Percentiles rank a stretch among this genome's conserved stretches.
Conservation (phyloP, 2,797 vertebrate genomes). For the Notamacropus eugenii region DNA sequence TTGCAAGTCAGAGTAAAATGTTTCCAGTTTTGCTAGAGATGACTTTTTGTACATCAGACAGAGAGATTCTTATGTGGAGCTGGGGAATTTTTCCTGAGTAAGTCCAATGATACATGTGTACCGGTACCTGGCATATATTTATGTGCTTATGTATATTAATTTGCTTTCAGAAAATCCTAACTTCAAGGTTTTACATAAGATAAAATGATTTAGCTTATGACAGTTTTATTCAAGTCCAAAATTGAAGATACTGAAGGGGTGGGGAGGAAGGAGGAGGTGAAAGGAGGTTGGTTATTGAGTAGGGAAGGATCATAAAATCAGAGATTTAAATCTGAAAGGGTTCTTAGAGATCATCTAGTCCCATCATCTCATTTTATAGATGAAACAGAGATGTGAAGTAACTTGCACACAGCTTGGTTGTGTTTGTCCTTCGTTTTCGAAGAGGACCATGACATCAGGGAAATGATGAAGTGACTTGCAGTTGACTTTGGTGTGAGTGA, state of each 20-base stretch:
- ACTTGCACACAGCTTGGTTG: not conserved
- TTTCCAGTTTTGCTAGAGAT: not conserved
- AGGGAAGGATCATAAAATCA: not conserved
- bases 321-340: not conserved
- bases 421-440: too few species aligned
- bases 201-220: not conserved
- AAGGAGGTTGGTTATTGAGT: not conserved
- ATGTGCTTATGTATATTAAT: not conserved
- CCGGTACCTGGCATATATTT: fast-evolving
- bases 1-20: not conserved
- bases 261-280: not conserved
- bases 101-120: fast-evolving
- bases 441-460: too few species aligned
- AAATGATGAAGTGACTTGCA: too few species aligned
- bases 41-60: not conserved
- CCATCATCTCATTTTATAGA: not conserved
- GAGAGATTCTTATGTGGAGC: not conserved
- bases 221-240: not conserved
- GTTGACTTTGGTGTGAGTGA: too few species aligned
- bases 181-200: not conserved
- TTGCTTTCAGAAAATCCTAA: not conserved
- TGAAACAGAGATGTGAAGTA: not conserved
- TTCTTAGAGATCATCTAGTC: not conserved
- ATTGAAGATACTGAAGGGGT: not conserved
- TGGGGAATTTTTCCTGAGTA: not conserved